These are phyloP conservation scores for Tachina grossa DNA, from an alignment of 2,888 invertebrate genomes.

Conservation along the genomic window DNA sequence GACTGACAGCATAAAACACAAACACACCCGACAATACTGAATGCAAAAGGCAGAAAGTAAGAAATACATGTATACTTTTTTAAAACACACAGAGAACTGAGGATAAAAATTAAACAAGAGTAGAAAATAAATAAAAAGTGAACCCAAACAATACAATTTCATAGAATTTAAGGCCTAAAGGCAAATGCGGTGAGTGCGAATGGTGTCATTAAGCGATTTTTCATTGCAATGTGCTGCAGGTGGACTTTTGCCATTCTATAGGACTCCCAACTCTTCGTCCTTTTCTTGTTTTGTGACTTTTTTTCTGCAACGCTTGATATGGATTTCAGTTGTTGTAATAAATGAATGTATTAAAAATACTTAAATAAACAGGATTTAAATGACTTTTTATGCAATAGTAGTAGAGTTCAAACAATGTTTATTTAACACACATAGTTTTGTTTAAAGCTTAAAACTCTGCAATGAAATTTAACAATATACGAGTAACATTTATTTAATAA, in stretches of 20 bases:
- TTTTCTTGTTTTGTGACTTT: not conserved
- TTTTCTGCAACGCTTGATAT: conserved; percentile 54
- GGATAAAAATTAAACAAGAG: conserved; percentile 53
- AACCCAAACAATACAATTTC: conserved; percentile 66
- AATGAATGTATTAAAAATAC: conserved; percentile 59
- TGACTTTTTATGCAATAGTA: conserved; percentile 58
- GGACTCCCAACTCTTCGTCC: conserved; percentile 12
- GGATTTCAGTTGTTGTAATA: conserved; percentile 63
- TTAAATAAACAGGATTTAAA: conserved; percentile 66
- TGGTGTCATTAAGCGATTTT: conserved; percentile 82
- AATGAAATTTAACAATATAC: not conserved
- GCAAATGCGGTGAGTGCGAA: conserved; percentile 75
- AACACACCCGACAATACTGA: conserved; percentile 22
- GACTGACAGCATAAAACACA: conserved; percentile 22
- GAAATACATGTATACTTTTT: conserved; percentile 40
- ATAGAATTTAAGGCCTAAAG: conserved; percentile 70
- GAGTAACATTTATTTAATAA: conserved; percentile 37
- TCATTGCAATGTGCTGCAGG: conserved; percentile 81
- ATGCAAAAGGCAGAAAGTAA: conserved; percentile 52
- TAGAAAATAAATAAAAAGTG: conserved; percentile 37
- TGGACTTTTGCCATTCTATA: conserved; percentile 72
- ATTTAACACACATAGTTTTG: conserved; percentile 71
- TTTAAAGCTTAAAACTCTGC: conserved; percentile 37
- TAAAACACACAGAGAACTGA: conserved; percentile 23
- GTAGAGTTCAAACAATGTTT: conserved; percentile 56